Conservation (phyloP, 2,113 vertebrate genomes). For the Turdus rufiventris region DNA sequence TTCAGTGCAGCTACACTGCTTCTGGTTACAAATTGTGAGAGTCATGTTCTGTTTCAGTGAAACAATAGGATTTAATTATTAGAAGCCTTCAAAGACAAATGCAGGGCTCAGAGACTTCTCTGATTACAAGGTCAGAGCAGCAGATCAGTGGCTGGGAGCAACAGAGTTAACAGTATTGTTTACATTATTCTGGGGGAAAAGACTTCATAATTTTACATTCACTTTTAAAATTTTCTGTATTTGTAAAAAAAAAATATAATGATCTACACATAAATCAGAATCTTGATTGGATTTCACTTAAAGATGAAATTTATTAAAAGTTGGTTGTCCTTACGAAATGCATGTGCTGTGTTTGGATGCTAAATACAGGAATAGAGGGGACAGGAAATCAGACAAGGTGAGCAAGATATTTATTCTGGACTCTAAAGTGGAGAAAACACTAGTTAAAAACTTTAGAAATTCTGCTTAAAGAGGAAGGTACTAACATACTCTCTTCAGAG, state of each 20-base stretch:
- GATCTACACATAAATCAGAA: neutral
- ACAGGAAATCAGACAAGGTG: neutral
- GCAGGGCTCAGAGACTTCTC: neutral
- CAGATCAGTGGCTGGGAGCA: neutral
- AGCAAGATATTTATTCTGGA: neutral
- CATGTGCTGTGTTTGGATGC: neutral
- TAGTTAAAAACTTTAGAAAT: neutral
- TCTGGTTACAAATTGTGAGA: conserved; percentile 58
- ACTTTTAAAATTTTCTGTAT: neutral
- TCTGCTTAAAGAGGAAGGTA: neutral
- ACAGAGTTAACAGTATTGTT: neutral
- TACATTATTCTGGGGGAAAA: neutral
- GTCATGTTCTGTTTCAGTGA: conserved; percentile 53
- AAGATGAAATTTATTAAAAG: neutral
- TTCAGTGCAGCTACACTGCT: conserved; percentile 36
- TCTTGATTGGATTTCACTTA: neutral
- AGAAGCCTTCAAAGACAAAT: conserved; percentile 54
- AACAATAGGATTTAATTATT: conserved; percentile 68
- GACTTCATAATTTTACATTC: neutral
- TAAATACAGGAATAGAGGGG: neutral
- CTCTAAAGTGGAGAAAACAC: neutral
- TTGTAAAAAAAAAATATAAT: neutral
- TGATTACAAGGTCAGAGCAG: conserved; percentile 39
- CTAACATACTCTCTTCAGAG: neutral
- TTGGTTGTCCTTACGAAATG: neutral